Base-by-base conservation (phyloP, 2,888 invertebrate species). In the Agrochola litura region DNA sequence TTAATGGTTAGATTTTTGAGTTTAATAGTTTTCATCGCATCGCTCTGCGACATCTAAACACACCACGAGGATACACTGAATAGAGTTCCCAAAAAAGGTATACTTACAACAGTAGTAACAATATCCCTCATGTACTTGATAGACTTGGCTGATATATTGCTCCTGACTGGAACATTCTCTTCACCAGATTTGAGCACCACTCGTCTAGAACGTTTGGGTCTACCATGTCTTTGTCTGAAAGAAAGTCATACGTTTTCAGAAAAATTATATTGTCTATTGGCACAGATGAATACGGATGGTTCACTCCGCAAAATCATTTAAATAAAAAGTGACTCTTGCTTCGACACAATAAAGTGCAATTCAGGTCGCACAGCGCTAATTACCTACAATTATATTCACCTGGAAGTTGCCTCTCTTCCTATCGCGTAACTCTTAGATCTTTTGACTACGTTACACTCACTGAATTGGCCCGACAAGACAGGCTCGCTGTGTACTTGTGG, bases 81-180 rank as follows among this genome's bases (percentile, higher is more conserved):
- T n/a, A 56, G 12, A n/a, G 56, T 56, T 58, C 25, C 0, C 58
- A 25, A 25, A n/a, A n/a, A 58, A 25, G 58, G 25, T 58, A n/a
- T 77, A 93, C 95, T 91, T 77, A 96, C 97, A 74, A 96, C 94
- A 67, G 97, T 97, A 76, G 95, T 97, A 46, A 97, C 96, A 25
- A 96, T 92, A 77, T 97, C 97, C 52, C 96, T 87, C 95, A 97
- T 94, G 56, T 96, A 97, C 75, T 96, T 96, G 80, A 95, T 92
- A 10, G 95, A 94, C 79, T 96, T 96, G n/a, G 95, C 92, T 0
- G 95, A 94, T 16, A 97, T 96, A 77, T 97, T 93, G 76, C 94
- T 97, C 83, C 96, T 82, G 0, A 96, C 92, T 0, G 97, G 96
- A 0, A 97, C 96, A 73, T 96, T 97, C 70, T 96, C 96, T 75